These are phyloP conservation scores for Alectoris magna DNA, from an alignment of 2,797 vertebrate species.

Conservation along the genomic window DNA sequence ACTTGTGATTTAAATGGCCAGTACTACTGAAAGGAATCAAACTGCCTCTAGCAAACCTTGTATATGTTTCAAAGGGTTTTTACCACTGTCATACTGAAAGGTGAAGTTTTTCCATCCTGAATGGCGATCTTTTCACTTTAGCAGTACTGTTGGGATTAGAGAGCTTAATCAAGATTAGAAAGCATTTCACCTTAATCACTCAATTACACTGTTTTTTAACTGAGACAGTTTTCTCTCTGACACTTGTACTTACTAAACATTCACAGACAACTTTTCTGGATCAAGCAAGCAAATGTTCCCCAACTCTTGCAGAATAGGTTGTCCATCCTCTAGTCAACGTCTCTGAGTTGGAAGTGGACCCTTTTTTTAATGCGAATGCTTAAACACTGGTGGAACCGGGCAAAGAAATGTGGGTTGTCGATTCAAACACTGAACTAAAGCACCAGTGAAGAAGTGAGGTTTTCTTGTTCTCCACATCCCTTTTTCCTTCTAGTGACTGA, in stretches of 20 bases:
- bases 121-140: not conserved
- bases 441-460: not conserved
- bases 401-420: not conserved
- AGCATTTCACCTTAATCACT: not conserved
- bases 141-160: not conserved
- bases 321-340: not conserved
- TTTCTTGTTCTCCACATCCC: not conserved
- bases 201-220: rapidly evolving
- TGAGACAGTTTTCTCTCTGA: not conserved
- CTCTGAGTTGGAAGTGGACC: rapidly evolving
- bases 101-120: not conserved
- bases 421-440: not conserved
- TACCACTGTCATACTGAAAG: not conserved
- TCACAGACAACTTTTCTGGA: not conserved
- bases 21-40: not conserved
- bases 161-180: not conserved
- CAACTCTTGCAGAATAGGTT: not conserved
- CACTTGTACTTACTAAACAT: not conserved
- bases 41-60: rapidly evolving
- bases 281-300: not conserved
- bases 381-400: not conserved
- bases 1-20: not conserved
- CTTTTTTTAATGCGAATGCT: not conserved
- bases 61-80: not conserved
- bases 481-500: not conserved